Evolutionary conservation across 2,888 invertebrate genomes (phyloP).

Genomic region (Trichopoda pennipes): DNA sequence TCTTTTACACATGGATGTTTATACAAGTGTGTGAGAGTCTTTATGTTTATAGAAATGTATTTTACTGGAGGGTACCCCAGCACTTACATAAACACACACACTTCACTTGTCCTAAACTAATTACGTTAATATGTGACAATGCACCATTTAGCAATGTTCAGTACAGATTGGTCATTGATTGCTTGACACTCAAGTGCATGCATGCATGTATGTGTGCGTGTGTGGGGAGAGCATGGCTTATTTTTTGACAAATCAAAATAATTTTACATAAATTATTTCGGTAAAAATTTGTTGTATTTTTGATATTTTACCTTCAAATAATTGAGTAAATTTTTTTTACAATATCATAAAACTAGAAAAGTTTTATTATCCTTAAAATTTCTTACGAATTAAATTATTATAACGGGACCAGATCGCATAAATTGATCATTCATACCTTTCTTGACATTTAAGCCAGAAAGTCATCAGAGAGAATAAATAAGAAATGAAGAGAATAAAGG

Average conservation of each 20-base stretch:
- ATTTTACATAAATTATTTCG: slow-evolving; percentile 26
- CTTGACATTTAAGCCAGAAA: too few species aligned
- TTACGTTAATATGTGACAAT: slow-evolving; percentile 70
- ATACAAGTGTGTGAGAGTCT: background rate
- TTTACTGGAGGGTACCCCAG: background rate
- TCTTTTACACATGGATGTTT: background rate
- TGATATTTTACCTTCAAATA: background rate
- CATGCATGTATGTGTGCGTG: background rate
- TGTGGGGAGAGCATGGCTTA: background rate
- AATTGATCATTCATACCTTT: too few species aligned
- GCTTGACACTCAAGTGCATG: slow-evolving; percentile 30
- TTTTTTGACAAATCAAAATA: slow-evolving; percentile 37
- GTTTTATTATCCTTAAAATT: too few species aligned
- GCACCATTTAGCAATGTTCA: slow-evolving; percentile 62
- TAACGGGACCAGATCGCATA: too few species aligned
- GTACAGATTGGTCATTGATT: slow-evolving; percentile 61
- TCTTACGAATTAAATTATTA: too few species aligned
- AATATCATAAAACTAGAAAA: too few species aligned
- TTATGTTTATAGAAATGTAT: background rate
- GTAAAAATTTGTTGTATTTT: background rate
- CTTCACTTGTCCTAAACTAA: slow-evolving; percentile 68
- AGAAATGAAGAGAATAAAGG: too few species aligned
- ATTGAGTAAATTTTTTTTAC: background rate
- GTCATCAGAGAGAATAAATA: too few species aligned
- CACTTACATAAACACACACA: too few species aligned